phyloP scores from a whole-genome alignment of 2,797 vertebrate genomes.

The Paguma larvata region DNA sequence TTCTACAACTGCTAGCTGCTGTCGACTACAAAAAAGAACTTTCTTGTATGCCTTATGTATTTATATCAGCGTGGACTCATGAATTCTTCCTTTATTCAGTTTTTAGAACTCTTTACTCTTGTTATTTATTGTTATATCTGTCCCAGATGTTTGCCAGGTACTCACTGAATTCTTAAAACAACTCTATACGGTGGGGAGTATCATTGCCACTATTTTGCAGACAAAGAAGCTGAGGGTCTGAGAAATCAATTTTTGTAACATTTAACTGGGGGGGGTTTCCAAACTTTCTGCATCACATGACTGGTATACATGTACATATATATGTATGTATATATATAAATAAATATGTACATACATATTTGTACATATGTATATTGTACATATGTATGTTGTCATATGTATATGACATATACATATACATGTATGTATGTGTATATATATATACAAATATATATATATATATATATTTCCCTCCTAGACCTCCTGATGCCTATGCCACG shows the following conservation, averaged over 20 bases:
- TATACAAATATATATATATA: neutral
- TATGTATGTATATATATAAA: neutral
- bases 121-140: neutral
- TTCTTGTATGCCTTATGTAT: neutral
- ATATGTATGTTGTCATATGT: too few relatives aligned
- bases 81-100: neutral
- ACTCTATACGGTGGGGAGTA: neutral
- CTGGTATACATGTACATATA: neutral
- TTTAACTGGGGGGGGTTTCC: neutral
- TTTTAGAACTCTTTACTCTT: neutral
- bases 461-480: neutral
- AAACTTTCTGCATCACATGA: neutral
- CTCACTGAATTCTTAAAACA: neutral
- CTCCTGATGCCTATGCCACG: neutral
- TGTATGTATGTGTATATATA: neutral
- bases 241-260: neutral
- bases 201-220: neutral
- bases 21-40: neutral
- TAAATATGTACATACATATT: too few relatives aligned
- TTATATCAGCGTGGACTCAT: neutral
- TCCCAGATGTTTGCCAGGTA: neutral
- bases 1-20: neutral
- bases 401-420: too few relatives aligned
- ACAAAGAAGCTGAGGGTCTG: neutral
- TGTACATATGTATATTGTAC: too few relatives aligned